These are phyloP conservation scores for Ancistrus triradiatus DNA, from an alignment of 2,113 vertebrate species.

Conservation along the genomic window DNA sequence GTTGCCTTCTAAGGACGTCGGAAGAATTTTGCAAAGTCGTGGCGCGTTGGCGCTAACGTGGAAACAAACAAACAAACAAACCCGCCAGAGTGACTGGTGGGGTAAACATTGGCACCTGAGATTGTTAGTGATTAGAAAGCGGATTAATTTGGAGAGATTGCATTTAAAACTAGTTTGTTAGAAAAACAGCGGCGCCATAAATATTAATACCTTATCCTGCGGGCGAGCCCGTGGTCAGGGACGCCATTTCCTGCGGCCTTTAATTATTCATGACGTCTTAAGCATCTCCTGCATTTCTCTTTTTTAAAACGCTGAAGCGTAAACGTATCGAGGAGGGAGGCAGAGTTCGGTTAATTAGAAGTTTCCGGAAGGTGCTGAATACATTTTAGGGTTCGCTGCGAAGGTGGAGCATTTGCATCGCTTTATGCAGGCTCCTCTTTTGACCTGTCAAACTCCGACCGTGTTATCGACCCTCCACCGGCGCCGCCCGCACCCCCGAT, in stretches of 20 bases:
- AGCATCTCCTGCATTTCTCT: slow-evolving; percentile 17
- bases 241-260: slow-evolving; percentile 15
- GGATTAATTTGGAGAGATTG: slow-evolving; percentile 14
- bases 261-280: slow-evolving; percentile 33
- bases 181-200: slow-evolving; percentile 37
- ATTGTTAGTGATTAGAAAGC: slow-evolving; percentile 16
- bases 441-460: slow-evolving; percentile 48
- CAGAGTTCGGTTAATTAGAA: slow-evolving; percentile 51
- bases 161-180: slow-evolving; percentile 14
- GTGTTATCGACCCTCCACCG: slow-evolving; percentile 43
- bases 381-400: slow-evolving; percentile 51
- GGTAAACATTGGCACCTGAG: slow-evolving; percentile 36
- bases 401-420: slow-evolving; percentile 51
- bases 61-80: slow-evolving; percentile 7
- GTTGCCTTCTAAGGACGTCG: neutral
- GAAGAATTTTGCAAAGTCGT: neutral
- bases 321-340: slow-evolving; percentile 6
- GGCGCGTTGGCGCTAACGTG: neutral
- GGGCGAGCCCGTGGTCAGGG: slow-evolving; percentile 29
- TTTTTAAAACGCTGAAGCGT: neutral
- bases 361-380: slow-evolving; percentile 44
- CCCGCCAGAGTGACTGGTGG: neutral
- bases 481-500: slow-evolving; percentile 20
- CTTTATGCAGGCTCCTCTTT: slow-evolving; percentile 48
- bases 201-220: slow-evolving; percentile 46